Evolutionary conservation across 1,140 invertebrate species (phyloP), one percentile per base, ranked within the genome.

Genomic region (Aphelenchoides besseyi): DNA sequence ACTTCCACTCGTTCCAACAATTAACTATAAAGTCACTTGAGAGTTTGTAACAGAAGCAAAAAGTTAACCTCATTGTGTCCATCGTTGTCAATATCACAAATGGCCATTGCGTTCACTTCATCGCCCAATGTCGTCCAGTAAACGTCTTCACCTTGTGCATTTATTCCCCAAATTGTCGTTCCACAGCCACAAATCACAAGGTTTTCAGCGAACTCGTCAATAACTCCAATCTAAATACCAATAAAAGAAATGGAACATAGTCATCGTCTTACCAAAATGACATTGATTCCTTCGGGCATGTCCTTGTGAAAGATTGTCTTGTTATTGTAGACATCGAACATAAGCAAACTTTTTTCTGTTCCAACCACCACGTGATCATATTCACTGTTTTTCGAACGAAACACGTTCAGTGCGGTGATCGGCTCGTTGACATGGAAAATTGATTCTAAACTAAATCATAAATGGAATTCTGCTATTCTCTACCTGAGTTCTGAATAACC

Each of bases 61-160:
- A 16, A 32, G 0, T 52, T 28, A 26, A 78, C 74, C 57, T 78
- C 76, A 63, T 78, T 78, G 18, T 57, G 30, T 1, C 74, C 73
- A 68, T 78, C 76, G 5, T 63, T 61, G 41, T 78, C 78, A 53
- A 78, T 73, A 61, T 78, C 76, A 69, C 76, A 77, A 53, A 71
- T 18, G 18, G 61, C 48, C 29, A 71, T 23, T 1, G 64, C 28
- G 18, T 70, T 70, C 2, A 71, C 53, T 18, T 69, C 64, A 37
- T 69, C 64, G 30, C 70, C 70, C 18, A 71, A 33, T 1, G 70
- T 41, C 3, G 70, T 71, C 70, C 70, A 71, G 55, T 68, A 71
- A 16, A 69, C 48, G 37, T 71, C 70, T 32, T 52, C 32, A 16
- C 70, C 70, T 23, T 71, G 12, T 3, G 41, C 70, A 30, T 71